Evolutionary conservation across 1,140 invertebrate species (phyloP).

Genomic region (Saccostrea glomerata): DNA sequence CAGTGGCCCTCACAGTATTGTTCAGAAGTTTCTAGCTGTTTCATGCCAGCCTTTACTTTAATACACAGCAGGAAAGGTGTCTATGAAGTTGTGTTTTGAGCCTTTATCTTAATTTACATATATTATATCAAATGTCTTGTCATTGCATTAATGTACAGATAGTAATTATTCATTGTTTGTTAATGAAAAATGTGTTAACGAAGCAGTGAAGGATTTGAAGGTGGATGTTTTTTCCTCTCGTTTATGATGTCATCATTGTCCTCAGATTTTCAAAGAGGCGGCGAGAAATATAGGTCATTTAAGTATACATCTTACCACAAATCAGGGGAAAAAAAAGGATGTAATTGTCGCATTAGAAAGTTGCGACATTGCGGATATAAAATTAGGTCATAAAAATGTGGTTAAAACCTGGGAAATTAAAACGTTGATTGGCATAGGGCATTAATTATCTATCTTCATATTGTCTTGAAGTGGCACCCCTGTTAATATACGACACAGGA

Average conservation of each 20-base stretch:
- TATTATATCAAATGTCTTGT: not conserved
- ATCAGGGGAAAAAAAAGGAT: not conserved
- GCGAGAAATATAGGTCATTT: not conserved
- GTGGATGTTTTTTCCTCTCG: not conserved
- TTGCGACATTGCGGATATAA: not conserved
- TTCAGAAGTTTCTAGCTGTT: too few relatives aligned
- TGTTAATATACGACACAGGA: not conserved
- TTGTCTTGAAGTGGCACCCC: not conserved
- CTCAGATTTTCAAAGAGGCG: too few relatives aligned
- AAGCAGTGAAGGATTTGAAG: not conserved
- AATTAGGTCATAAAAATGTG: conserved; percentile 3
- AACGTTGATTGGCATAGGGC: not conserved
- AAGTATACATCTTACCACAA: not conserved
- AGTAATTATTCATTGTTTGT: not conserved
- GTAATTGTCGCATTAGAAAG: not conserved
- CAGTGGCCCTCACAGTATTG: too few relatives aligned
- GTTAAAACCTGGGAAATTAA: not conserved
- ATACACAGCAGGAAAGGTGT: too few relatives aligned
- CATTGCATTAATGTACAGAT: not conserved
- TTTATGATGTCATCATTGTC: not conserved
- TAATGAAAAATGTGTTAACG: not conserved
- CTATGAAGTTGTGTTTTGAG: too few relatives aligned
- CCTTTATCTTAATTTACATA: not conserved
- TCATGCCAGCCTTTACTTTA: too few relatives aligned
- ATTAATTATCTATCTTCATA: not conserved